Base-by-base conservation (phyloP, 1,140 invertebrate species). In the Patella vulgata region DNA sequence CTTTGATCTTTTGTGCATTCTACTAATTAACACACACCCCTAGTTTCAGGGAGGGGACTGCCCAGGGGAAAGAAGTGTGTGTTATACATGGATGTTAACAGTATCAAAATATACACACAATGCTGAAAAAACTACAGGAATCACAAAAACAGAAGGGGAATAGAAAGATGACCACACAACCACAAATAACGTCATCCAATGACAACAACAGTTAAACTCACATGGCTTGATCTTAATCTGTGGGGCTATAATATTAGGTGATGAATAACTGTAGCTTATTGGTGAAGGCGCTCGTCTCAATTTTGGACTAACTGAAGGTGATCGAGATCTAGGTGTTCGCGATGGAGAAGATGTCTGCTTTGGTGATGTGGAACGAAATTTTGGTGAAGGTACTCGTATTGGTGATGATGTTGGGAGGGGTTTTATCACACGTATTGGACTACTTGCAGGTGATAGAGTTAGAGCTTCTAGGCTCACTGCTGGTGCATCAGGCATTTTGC, bases 251-350 rank as follows among this genome's bases (percentile, higher is more conserved):
- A 84, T 82, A 66, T 80, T 84, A n/a, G 82, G 82, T 36, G 81
- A 82, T 27, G 81, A 82, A 65, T 77, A 80, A 60, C 81, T 82
- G 70, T 80, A 81, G 58, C 75, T 80, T 48, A 84, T 82, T 3
- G 82, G 82, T 46, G 81, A 82, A 28, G 82, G 78, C 17, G 80
- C 78, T 39, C 79, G 59, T 25, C 68, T 68, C 44, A 79, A 55
- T 62, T 82, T 82, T 27, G 79, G 80, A 61, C 79, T 82, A 47
- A 70, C 60, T 50, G 71, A 68, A 27, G 81, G 78, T 44, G 79
- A 80, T 30, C 71, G 63, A 23, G 40, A 43, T 21, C 66, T 60
- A 8, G 70, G 62, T 1, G 69, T 48, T 23, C 59, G 67, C 5
- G 61, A 53, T 14, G 71, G 71, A 0, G 73, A 74, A 3, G 71